Conservation (phyloP, 2,797 vertebrate genomes). For the Paramormyrops hopkinsi region DNA sequence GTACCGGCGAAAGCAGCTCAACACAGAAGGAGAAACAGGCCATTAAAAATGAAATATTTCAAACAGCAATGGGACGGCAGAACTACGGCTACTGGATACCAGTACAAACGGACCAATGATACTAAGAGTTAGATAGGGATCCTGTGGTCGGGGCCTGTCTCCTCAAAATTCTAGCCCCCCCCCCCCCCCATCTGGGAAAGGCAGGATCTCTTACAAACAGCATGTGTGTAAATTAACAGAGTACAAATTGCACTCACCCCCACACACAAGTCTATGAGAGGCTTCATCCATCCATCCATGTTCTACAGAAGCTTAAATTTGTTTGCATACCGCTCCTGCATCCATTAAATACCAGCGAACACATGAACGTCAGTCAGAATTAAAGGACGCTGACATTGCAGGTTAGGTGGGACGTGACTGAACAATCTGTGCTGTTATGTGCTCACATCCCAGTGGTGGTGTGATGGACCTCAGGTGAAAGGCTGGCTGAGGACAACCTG, state of each 20-base stretch:
- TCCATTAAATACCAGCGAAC: slow-evolving; percentile 22
- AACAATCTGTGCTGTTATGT: slow-evolving; percentile 23
- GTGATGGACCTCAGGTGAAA: slow-evolving; percentile 16
- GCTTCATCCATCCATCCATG: neutral
- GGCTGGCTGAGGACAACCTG: slow-evolving; percentile 35
- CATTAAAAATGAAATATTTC: slow-evolving; percentile 2
- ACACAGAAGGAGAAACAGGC: neutral
- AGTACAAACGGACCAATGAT: neutral
- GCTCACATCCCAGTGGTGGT: slow-evolving; percentile 26
- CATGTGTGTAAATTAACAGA: neutral
- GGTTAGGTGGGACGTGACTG: slow-evolving; percentile 23
- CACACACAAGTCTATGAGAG: neutral
- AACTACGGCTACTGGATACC: neutral
- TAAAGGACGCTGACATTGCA: slow-evolving; percentile 16
- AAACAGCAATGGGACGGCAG: neutral
- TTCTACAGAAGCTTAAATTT: neutral
- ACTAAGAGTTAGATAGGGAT: neutral
- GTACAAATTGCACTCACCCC: neutral
- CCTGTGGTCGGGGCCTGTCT: neutral
- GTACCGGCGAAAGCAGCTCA: neutral
- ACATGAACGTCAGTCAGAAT: slow-evolving; percentile 24
- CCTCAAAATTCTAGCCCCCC: neutral
- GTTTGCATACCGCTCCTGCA: neutral
- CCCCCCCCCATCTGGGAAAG: neutral
- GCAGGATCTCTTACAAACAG: neutral